phyloP scores from a whole-genome alignment of 1,140 invertebrate genomes.

The Neodiprion virginianus region DNA sequence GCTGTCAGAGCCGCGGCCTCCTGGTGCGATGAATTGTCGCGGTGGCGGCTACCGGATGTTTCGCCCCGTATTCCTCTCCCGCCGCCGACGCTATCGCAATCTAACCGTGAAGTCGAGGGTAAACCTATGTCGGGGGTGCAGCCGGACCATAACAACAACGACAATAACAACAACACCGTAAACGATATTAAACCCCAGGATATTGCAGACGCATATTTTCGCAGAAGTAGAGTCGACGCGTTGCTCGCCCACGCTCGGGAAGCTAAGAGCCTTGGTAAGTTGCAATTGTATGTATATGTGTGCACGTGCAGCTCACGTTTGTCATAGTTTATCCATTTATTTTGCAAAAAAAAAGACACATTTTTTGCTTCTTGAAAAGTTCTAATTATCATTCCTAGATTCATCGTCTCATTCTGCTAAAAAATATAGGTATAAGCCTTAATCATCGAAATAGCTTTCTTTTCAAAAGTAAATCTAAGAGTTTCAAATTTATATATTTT shows the following conservation, averaged over 20 bases:
- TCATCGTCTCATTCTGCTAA: too few species aligned
- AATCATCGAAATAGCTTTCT: too few species aligned
- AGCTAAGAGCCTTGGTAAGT: conserved; percentile 54
- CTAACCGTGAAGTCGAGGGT: conserved; percentile 22
- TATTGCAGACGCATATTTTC: conserved; percentile 54
- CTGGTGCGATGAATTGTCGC: conserved; percentile 57
- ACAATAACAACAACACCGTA: conserved; percentile 31
- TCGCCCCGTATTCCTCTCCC: conserved; percentile 50
- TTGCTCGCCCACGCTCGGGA: conserved; percentile 50
- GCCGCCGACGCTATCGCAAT: conserved; percentile 30
- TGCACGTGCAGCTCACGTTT: background rate
- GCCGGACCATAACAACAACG: conserved; percentile 55
- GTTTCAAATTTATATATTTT: too few species aligned
- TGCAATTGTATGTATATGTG: background rate
- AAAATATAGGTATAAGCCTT: background rate
- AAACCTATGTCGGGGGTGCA: conserved; percentile 23
- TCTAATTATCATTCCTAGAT: too few species aligned
- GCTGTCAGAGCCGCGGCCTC: conserved; percentile 49
- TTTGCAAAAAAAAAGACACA: background rate
- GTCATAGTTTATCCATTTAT: background rate
- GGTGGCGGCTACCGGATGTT: conserved; percentile 56
- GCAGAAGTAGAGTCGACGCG: conserved; percentile 52
- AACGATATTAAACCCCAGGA: conserved; percentile 36
- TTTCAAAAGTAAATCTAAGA: too few species aligned
- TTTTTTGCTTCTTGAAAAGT: background rate